phyloP scores from a whole-genome alignment of 1,140 invertebrate species.

The Charaxes varanes region DNA sequence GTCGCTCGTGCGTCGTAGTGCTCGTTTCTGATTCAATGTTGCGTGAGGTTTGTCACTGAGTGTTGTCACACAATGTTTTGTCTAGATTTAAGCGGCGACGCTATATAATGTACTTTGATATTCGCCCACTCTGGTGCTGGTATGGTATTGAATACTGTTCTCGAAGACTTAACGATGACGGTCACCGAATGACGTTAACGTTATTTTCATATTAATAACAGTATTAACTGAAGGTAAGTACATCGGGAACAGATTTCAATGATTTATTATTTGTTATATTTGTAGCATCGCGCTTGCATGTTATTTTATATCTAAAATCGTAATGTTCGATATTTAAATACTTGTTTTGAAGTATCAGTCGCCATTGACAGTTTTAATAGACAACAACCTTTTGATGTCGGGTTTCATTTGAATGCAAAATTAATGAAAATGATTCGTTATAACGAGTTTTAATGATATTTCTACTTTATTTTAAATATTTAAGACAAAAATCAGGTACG shows the following conservation, averaged over 20 bases:
- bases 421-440: too few relatives aligned
- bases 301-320: constrained; percentile 26
- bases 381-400: too few relatives aligned
- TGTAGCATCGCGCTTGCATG: constrained; percentile 36
- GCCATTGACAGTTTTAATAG: too few relatives aligned
- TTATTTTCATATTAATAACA: too few relatives aligned
- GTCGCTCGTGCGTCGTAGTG: too few relatives aligned
- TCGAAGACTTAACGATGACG: constrained; percentile 15
- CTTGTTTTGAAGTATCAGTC: too few relatives aligned
- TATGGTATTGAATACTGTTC: constrained; percentile 34
- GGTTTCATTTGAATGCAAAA: too few relatives aligned
- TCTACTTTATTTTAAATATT: too few relatives aligned
- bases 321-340: constrained; percentile 18
- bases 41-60: not conserved
- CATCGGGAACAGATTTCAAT: constrained; percentile 23
- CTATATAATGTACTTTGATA: constrained; percentile 29
- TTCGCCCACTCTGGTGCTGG: constrained; percentile 52
- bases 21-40: constrained; percentile 2
- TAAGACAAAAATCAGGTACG: too few relatives aligned
- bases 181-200: too few relatives aligned
- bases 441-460: too few relatives aligned
- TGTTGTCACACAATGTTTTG: not conserved
- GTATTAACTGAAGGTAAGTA: not conserved
- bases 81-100: not conserved
- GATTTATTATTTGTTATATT: constrained; percentile 30